Evolutionary conservation across 2,113 vertebrate species (phyloP).

Genomic region (Thalassoma bifasciatum): DNA sequence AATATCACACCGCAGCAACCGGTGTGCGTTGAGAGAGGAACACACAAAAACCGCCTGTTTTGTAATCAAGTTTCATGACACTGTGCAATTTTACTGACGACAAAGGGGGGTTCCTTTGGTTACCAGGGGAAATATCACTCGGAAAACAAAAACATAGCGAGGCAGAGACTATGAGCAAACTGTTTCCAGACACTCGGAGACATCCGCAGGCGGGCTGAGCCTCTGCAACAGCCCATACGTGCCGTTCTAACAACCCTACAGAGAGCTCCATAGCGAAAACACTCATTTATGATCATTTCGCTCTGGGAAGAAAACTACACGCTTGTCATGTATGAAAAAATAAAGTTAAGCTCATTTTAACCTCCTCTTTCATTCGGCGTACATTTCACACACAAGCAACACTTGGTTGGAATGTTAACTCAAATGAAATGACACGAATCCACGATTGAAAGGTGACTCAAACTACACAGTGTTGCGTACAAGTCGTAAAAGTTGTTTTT

Average conservation of each 20-base stretch:
- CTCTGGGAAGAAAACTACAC: rapidly evolving
- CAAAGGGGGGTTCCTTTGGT: not conserved
- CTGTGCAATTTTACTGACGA: not conserved
- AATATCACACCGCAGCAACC: constrained; percentile 42
- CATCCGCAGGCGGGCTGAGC: constrained; percentile 34
- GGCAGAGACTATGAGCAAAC: constrained; percentile 40
- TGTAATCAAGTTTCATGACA: constrained; percentile 13
- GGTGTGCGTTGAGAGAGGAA: not conserved
- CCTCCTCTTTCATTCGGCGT: constrained; percentile 31
- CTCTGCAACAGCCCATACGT: constrained; percentile 32
- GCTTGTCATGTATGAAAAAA: not conserved
- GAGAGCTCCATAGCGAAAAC: constrained; percentile 6
- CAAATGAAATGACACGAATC: not conserved
- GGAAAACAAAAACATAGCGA: constrained; percentile 32
- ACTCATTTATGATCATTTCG: not conserved
- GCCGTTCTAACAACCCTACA: constrained; percentile 16
- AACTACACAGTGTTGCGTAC: constrained; percentile 17
- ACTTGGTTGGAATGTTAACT: not conserved
- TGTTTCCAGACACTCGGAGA: constrained; percentile 54
- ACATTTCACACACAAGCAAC: rapidly evolving
- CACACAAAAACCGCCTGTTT: not conserved
- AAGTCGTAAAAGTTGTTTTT: constrained; percentile 52
- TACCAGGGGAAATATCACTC: constrained; percentile 21
- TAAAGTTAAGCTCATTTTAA: rapidly evolving
- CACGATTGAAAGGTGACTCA: not conserved